Conservation (phyloP, 1,140 invertebrate genomes). For the Cyclargus thomasi region DNA sequence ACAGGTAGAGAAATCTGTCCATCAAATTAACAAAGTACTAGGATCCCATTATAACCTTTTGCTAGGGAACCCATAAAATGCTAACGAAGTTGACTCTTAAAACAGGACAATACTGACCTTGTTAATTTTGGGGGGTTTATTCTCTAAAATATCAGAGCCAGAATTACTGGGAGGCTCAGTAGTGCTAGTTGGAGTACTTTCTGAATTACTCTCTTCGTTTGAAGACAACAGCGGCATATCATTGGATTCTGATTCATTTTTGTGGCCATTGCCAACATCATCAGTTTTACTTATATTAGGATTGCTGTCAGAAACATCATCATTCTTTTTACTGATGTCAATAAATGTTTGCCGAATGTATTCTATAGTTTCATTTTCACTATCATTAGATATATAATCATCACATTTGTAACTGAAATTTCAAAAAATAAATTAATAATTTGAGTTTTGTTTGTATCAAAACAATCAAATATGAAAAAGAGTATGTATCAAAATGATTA, state of each 20-base stretch:
- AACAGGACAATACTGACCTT: constrained; percentile 35
- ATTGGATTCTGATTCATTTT: constrained; percentile 34
- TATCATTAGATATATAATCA: constrained; percentile 87
- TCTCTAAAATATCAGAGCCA: constrained; percentile 36
- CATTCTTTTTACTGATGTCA: constrained; percentile 53
- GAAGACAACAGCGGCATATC: constrained; percentile 39
- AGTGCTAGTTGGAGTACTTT: constrained; percentile 32
- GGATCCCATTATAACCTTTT: no score
- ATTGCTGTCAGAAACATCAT: constrained; percentile 37
- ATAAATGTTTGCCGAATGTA: constrained; percentile 77
- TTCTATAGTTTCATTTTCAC: constrained; percentile 77
- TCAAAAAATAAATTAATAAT: no score
- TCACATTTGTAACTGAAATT: constrained; percentile 85
- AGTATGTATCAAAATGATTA: no score
- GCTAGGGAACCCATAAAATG: no score
- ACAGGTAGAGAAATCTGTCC: no score
- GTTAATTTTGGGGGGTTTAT: constrained; percentile 41
- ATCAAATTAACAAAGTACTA: no score
- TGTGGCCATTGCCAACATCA: constrained; percentile 32
- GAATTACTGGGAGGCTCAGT: constrained; percentile 28
- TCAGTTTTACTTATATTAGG: constrained; percentile 43
- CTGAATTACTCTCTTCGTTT: constrained; percentile 30
- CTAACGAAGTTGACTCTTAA: no score
- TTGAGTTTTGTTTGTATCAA: no score
- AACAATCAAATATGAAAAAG: no score